Evolutionary conservation across 1,140 invertebrate genomes (phyloP).

Genomic region (Anastatus disparis): DNA sequence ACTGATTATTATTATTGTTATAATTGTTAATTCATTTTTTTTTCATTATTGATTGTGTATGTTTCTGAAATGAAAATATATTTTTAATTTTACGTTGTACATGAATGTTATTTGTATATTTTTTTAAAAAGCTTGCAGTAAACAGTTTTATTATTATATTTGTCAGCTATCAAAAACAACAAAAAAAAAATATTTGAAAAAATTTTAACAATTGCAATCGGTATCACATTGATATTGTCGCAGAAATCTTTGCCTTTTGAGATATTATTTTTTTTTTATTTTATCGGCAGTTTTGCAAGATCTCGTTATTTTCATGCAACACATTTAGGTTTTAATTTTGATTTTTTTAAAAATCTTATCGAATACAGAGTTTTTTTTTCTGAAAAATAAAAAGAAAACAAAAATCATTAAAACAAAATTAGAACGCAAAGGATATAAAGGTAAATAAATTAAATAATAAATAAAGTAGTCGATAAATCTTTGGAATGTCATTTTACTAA

Average conservation of each 20-base stretch:
- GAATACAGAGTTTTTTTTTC: background rate
- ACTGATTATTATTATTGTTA: background rate
- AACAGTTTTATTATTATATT: too few relatives aligned
- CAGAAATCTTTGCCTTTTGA: slow-evolving; percentile 5
- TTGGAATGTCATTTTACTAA: slow-evolving; percentile 43
- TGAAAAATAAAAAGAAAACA: background rate
- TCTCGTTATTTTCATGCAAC: slow-evolving; percentile 6
- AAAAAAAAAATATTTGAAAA: too few relatives aligned
- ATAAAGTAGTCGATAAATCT: slow-evolving; percentile 18
- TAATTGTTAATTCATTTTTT: too few relatives aligned
- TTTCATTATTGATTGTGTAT: too few relatives aligned
- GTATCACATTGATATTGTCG: slow-evolving; percentile 15
- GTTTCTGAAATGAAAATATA: too few relatives aligned
- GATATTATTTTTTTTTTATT: background rate
- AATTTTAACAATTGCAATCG: too few relatives aligned
- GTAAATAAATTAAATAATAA: slow-evolving; percentile 28
- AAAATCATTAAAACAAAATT: background rate
- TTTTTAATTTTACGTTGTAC: too few relatives aligned
- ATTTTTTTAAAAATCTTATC: background rate
- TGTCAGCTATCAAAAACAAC: too few relatives aligned
- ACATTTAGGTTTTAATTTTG: background rate
- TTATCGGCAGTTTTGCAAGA: slow-evolving; percentile 1
- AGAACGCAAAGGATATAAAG: slow-evolving; percentile 1
- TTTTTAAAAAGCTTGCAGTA: too few relatives aligned
- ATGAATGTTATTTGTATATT: too few relatives aligned